Conservation (phyloP, 1,140 invertebrate species). For the Pachypeltis micranthus region DNA sequence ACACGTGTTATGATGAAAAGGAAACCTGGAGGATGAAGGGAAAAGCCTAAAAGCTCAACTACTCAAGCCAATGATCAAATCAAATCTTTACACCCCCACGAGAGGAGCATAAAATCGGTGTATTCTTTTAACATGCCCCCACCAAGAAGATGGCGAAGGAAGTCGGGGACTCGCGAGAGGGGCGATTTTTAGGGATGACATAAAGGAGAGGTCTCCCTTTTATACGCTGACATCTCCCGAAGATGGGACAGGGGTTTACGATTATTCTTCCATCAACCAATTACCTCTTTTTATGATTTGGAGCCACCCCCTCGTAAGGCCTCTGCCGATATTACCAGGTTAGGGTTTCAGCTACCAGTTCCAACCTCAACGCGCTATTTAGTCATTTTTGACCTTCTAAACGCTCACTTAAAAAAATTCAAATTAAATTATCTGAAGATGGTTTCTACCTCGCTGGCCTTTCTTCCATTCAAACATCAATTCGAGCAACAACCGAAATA, state of each 20-base stretch:
- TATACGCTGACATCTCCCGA: constrained; percentile 17
- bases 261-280: constrained; percentile 23
- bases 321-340: constrained; percentile 9
- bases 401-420: too few relatives aligned
- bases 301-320: constrained; percentile 7
- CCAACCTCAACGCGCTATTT: too few relatives aligned
- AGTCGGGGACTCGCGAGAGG: too few relatives aligned
- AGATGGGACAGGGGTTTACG: constrained; percentile 20
- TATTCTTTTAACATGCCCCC: constrained; percentile 19
- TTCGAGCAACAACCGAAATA: too few relatives aligned
- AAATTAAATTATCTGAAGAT: too few relatives aligned
- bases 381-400: too few relatives aligned
- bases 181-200: constrained; percentile 19
- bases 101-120: constrained; percentile 18
- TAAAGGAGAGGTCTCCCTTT: constrained; percentile 13
- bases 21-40: neutral
- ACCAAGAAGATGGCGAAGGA: neutral
- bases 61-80: constrained; percentile 16
- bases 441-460: too few relatives aligned
- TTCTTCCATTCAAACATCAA: too few relatives aligned
- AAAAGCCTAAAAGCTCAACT: constrained; percentile 14
- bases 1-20: constrained; percentile 16
- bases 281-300: constrained; percentile 23
- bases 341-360: neutral
- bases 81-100: constrained; percentile 14